Percentiles rank a stretch among this genome's conserved stretches.
Conservation (phyloP, 2,888 invertebrate genomes). For the Pilophorus perplexus region DNA sequence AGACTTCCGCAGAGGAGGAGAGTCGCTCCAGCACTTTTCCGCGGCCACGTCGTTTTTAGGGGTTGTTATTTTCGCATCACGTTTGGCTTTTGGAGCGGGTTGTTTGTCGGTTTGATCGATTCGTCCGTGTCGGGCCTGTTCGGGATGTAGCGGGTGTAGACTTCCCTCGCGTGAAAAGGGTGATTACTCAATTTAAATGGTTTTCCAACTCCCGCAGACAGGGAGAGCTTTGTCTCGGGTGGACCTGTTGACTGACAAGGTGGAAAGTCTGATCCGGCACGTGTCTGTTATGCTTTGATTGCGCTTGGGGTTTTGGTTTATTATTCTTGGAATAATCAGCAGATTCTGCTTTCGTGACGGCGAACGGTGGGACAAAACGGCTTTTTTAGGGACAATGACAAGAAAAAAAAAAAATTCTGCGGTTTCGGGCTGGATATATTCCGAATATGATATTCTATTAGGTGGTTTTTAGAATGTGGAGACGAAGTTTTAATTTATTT, state of each 20-base stretch:
- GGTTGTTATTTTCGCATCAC: constrained; percentile 29
- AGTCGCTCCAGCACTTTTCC: background rate
- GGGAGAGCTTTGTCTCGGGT: background rate
- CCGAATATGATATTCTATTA: too few species aligned
- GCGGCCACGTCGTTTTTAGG: constrained; percentile 19
- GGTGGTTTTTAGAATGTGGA: too few species aligned
- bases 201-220: constrained; percentile 9
- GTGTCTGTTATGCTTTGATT: too few species aligned
- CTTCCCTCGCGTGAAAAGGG: constrained; percentile 12
- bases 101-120: constrained; percentile 26
- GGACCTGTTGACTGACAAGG: constrained; percentile 4
- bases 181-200: constrained; percentile 25
- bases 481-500: too few species aligned
- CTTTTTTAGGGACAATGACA: too few species aligned
- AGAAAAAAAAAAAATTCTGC: too few species aligned
- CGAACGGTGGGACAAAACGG: too few species aligned
- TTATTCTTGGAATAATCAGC: too few species aligned
- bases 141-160: background rate
- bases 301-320: too few species aligned
- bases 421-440: too few species aligned
- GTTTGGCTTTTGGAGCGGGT: background rate
- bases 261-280: too few species aligned
- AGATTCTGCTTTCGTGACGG: too few species aligned
- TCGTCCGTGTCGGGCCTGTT: background rate
- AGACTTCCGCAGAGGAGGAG: constrained; percentile 8